Percentiles rank a stretch among this genome's conserved stretches.
Conservation (phyloP, 1,140 invertebrate species). For the Pseudomyrmex flavicornis region DNA sequence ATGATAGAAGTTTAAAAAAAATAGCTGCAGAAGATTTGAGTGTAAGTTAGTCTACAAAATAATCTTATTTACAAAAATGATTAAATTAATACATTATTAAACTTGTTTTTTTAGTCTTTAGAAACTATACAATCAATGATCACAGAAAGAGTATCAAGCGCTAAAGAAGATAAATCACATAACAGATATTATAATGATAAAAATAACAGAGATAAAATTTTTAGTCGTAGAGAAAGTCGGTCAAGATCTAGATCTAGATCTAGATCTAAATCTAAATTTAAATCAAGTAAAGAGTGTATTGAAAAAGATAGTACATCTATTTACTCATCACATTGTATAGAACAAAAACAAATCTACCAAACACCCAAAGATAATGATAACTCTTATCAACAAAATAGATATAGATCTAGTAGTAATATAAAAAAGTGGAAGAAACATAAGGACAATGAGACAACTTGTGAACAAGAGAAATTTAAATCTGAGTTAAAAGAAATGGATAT, state of each 20-base stretch:
- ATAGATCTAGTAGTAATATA: neutral
- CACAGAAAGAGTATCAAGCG: conserved; percentile 78
- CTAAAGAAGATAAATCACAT: conserved; percentile 42
- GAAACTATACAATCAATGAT: conserved; percentile 85
- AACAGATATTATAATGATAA: neutral
- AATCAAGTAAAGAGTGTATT: conserved; percentile 70
- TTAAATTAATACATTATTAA: conserved; percentile 22
- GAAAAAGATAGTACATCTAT: neutral
- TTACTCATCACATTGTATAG: neutral
- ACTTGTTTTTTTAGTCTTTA: conserved; percentile 84
- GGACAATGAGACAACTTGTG: conserved; percentile 15
- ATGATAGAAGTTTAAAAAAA: conserved; percentile 86
- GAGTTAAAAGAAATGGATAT: neutral
- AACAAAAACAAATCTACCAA: conserved; percentile 33
- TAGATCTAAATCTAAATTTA: conserved; percentile 53
- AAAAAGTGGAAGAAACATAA: conserved; percentile 77
- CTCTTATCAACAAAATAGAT: conserved; percentile 3
- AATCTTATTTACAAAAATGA: conserved; percentile 21
- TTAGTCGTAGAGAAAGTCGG: neutral
- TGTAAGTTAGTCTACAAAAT: conserved; percentile 81
- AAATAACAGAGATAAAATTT: conserved; percentile 4
- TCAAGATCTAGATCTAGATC: conserved; percentile 55
- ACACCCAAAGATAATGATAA: conserved; percentile 43
- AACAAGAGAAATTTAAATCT: neutral
- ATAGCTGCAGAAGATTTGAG: conserved; percentile 88